These are phyloP conservation scores for Tetropium fuscum DNA, from an alignment of 2,888 invertebrate species.

Conservation along the genomic window DNA sequence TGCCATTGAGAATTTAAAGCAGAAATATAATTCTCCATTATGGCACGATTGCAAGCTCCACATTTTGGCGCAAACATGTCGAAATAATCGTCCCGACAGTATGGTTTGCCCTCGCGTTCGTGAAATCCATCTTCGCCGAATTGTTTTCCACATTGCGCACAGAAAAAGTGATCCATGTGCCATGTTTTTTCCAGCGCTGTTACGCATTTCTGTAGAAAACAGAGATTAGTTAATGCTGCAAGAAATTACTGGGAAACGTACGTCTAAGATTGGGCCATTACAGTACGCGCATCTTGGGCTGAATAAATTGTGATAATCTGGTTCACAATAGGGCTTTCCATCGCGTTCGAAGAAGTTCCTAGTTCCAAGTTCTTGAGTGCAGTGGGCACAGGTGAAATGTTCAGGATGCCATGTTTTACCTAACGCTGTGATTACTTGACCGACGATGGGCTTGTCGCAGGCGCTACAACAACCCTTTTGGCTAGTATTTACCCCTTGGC, in stretches of 20 bases:
- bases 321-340: constrained; percentile 97
- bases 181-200: constrained; percentile 97
- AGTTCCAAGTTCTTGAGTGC: constrained; percentile 96
- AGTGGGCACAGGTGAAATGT: constrained; percentile 98
- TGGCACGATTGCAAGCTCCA: constrained; percentile 94
- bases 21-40: constrained; percentile 98
- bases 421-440: constrained; percentile 97
- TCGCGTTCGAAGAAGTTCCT: constrained; percentile 99
- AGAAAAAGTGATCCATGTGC: constrained; percentile 99
- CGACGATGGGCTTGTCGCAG: constrained; percentile 99
- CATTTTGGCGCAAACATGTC: constrained; percentile 99
- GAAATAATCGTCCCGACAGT: constrained; percentile 96
- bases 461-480: constrained; percentile 99
- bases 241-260: constrained; percentile 62
- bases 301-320: constrained; percentile 98
- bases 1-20: constrained; percentile 99
- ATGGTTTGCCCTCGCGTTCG: constrained; percentile 95
- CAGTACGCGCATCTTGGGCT: constrained; percentile 99
- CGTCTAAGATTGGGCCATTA: constrained; percentile 98
- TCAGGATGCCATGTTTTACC: constrained; percentile 99
- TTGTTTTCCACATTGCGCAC: constrained; percentile 96
- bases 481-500: constrained; percentile 98
- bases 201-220: constrained; percentile 90
- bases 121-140: constrained; percentile 99
- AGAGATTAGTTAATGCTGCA: constrained; percentile 31